Evolutionary conservation across 2,888 invertebrate species (phyloP).

Genomic region (Hoplodrina ambigua): DNA sequence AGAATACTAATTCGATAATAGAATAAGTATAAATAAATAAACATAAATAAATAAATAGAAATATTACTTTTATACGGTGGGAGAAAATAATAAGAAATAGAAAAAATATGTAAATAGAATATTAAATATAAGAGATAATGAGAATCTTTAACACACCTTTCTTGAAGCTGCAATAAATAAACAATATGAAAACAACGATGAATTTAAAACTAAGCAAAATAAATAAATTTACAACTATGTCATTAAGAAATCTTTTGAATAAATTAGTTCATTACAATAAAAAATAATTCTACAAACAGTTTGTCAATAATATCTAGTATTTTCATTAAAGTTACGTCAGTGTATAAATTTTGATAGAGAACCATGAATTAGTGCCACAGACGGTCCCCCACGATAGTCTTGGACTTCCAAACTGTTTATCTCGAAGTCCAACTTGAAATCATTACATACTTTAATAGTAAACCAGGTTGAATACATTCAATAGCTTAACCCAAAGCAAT

Average conservation of each 20-base stretch:
- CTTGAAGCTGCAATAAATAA: slow-evolving; percentile 73
- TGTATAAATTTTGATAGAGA: neutral
- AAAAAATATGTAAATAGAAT: slow-evolving; percentile 5
- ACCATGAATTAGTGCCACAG: neutral
- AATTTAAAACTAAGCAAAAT: slow-evolving; percentile 65
- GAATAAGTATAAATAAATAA: slow-evolving; percentile 23
- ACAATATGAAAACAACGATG: slow-evolving; percentile 65
- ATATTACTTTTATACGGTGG: slow-evolving; percentile 43
- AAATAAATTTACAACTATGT: slow-evolving; percentile 68
- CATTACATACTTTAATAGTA: neutral
- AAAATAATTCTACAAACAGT: slow-evolving; percentile 24
- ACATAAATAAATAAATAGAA: slow-evolving; percentile 19
- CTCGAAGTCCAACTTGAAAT: neutral
- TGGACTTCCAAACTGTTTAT: neutral
- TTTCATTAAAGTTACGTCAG: neutral
- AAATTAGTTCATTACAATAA: slow-evolving; percentile 38
- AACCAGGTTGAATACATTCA: neutral
- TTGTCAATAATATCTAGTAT: slow-evolving; percentile 32
- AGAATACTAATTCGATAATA: slow-evolving; percentile 2
- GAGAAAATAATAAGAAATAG: slow-evolving; percentile 26
- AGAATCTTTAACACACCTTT: slow-evolving; percentile 72
- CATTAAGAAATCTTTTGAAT: slow-evolving; percentile 37
- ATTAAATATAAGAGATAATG: slow-evolving; percentile 24
- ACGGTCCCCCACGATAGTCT: slow-evolving; percentile 14
- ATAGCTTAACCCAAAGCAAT: neutral